Evolutionary conservation across 2,797 vertebrate genomes (phyloP).

Genomic region (Notoglanidium macrostoma): DNA sequence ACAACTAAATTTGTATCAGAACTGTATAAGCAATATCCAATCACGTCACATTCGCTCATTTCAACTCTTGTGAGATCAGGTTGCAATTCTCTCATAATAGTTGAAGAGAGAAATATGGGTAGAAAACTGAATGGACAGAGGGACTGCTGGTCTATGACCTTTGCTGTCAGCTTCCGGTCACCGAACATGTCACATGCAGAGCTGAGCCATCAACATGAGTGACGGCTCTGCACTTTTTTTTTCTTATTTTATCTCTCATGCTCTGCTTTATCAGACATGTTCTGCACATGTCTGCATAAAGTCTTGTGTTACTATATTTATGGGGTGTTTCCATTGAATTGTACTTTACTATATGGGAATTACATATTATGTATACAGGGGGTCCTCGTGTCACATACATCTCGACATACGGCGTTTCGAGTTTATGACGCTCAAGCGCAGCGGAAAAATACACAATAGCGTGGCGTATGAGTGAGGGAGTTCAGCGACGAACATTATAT

Average conservation of each 20-base stretch:
- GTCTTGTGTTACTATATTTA: not conserved
- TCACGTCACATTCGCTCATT: not conserved
- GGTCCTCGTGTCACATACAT: too few relatives aligned
- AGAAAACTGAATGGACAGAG: slow-evolving; percentile 41
- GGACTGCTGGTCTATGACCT: slow-evolving; percentile 66
- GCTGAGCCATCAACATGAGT: slow-evolving; percentile 66
- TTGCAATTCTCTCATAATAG: not conserved
- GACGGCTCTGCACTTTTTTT: slow-evolving; percentile 60
- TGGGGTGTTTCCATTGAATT: not conserved
- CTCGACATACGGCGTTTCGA: too few relatives aligned
- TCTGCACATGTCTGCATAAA: slow-evolving; percentile 29
- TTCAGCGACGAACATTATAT: too few relatives aligned
- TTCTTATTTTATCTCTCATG: slow-evolving; percentile 49
- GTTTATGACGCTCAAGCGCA: too few relatives aligned
- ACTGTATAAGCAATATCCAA: not conserved
- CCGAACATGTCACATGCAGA: slow-evolving; percentile 64
- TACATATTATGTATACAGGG: not conserved
- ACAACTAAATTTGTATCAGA: not conserved
- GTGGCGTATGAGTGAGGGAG: too few relatives aligned
- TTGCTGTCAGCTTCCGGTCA: slow-evolving; percentile 70
- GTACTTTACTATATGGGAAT: not conserved
- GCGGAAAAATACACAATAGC: too few relatives aligned
- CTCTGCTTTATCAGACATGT: slow-evolving; percentile 39
- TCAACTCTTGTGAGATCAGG: not conserved
- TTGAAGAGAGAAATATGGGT: slow-evolving; percentile 41